Base-by-base conservation (phyloP, 2,113 vertebrate genomes). In the Grantiella picta region DNA sequence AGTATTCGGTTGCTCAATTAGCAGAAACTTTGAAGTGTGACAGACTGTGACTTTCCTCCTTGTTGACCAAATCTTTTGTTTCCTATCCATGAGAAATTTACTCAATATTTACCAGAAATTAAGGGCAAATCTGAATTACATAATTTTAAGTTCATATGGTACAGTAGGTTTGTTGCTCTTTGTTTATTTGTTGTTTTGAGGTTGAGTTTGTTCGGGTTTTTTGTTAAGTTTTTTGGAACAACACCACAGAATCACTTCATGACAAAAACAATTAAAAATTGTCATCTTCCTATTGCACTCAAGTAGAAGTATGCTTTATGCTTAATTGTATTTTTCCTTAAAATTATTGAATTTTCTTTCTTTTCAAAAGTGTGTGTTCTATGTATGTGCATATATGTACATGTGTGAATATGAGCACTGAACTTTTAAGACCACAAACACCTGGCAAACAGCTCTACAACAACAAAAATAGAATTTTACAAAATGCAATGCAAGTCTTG, bases 391-490 rank as follows among this genome's bases (percentile, higher is more conserved):
- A 44, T 19, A 17, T 11, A 56, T 13, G 9, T 9, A 31, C 3
- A 1, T 6, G 4, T 16, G 7, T 17, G 3, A 52, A 23, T 28
- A 21, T 10, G 9, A 70, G 54, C 21, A 35, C 2, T 2, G 70
- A 90, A 69, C 27, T 88, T 79, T 29, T 36, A 72, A 35, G 24
- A 59, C 4, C 8, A n/a, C 11, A 61, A 82, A 66, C 18, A 83
- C 2, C 7, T 54, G 19, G 53, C 7, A 49, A 75, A 78, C 11
- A 7, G 5, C 35, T 59, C 28, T 19, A 21, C 3, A 54, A 75
- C 2, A 71, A 82, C 3, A 78, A 69, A 76, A 77, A 60, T 10
- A 56, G 23, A 33, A 29, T 16, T 75, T 72, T 33, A 33, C 6
- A 69, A 56, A 53, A 53, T 7, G 2, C 49, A 81, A 50, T 9